A percentile compares a stretch with the other conserved stretches of the same genome.
Conservation (phyloP, 2,797 vertebrate genomes). For the Sebastes iracundus region DNA sequence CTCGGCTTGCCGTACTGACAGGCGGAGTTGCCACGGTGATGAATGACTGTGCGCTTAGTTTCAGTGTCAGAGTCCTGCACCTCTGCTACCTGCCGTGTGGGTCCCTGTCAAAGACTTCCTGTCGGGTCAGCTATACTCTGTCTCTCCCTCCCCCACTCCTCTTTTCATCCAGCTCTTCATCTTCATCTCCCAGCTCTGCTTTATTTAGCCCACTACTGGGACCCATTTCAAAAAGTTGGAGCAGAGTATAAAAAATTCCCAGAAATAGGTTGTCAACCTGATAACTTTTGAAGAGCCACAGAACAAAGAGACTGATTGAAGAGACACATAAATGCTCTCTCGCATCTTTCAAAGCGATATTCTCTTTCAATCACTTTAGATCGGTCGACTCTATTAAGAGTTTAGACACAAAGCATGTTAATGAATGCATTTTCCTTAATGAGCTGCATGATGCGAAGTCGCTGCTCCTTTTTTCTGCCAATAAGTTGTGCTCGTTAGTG, state of each 20-base stretch:
- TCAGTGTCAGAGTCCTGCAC: conserved; percentile 75
- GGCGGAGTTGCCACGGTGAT: conserved; percentile 78
- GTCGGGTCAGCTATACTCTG: conserved; percentile 62
- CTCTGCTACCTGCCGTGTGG: conserved; percentile 73
- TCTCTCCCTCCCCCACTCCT: background rate
- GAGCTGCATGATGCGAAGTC: conserved; percentile 29
- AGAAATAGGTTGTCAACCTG: conserved; percentile 45
- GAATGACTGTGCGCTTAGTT: conserved; percentile 77
- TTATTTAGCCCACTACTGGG: conserved; percentile 57
- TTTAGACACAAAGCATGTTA: conserved; percentile 43
- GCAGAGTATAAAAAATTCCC: conserved; percentile 6
- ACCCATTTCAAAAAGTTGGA: conserved; percentile 49
- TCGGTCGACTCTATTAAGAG: background rate
- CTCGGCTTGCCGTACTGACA: conserved; percentile 74
- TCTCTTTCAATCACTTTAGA: conserved; percentile 11
- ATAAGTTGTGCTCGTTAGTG: background rate
- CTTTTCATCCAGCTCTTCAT: conserved; percentile 40
- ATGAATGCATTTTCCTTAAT: conserved; percentile 49
- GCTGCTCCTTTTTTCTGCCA: background rate
- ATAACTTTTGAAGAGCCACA: conserved; percentile 27
- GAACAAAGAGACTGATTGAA: conserved; percentile 37
- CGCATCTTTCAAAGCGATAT: conserved; percentile 6
- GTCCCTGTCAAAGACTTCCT: conserved; percentile 78
- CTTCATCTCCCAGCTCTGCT: conserved; percentile 35
- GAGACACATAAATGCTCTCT: background rate